phyloP scores from a whole-genome alignment of 2,113 vertebrate species.

The Gobius niger region DNA sequence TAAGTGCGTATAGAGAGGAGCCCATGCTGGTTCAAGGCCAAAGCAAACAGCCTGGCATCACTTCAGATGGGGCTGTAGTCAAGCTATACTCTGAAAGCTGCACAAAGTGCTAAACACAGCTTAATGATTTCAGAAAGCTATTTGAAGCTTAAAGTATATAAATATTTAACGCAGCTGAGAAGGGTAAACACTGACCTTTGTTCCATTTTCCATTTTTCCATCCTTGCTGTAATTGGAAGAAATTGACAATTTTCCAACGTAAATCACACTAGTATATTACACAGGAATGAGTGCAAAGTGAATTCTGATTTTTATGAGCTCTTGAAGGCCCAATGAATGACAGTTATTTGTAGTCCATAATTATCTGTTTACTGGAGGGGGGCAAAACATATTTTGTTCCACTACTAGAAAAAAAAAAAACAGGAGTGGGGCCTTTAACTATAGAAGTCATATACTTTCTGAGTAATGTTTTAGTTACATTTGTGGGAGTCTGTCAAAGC shows the following conservation, averaged over 20 bases:
- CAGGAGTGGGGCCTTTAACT: too few relatives aligned
- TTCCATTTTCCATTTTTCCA: slow-evolving; percentile 3
- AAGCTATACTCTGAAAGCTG: background rate
- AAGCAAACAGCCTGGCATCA: slow-evolving; percentile 36
- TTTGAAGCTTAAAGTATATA: slow-evolving; percentile 23
- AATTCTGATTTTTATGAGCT: slow-evolving; percentile 11
- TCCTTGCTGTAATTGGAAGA: slow-evolving; percentile 11
- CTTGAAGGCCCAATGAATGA: background rate
- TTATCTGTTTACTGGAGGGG: too few relatives aligned
- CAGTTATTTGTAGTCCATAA: too few relatives aligned
- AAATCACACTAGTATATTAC: background rate
- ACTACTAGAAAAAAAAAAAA: too few relatives aligned
- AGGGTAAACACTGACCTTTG: slow-evolving; percentile 19
- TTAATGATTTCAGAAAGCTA: slow-evolving; percentile 35
- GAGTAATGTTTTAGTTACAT: too few relatives aligned
- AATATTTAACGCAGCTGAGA: slow-evolving; percentile 14
- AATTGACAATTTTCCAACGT: slow-evolving; percentile 11
- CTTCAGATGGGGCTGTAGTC: slow-evolving; percentile 30
- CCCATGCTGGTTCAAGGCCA: slow-evolving; percentile 34
- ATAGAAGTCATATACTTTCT: too few relatives aligned
- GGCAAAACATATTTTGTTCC: too few relatives aligned
- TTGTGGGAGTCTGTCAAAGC: too few relatives aligned
- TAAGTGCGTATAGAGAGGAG: slow-evolving; percentile 30
- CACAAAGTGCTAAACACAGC: slow-evolving; percentile 1
- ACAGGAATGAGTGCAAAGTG: background rate